A percentile compares a stretch with the other conserved stretches of the same genome.
Evolutionary conservation across 92 coral and sea anemone species (phyloP).

Genomic region (Muricea muricata): DNA sequence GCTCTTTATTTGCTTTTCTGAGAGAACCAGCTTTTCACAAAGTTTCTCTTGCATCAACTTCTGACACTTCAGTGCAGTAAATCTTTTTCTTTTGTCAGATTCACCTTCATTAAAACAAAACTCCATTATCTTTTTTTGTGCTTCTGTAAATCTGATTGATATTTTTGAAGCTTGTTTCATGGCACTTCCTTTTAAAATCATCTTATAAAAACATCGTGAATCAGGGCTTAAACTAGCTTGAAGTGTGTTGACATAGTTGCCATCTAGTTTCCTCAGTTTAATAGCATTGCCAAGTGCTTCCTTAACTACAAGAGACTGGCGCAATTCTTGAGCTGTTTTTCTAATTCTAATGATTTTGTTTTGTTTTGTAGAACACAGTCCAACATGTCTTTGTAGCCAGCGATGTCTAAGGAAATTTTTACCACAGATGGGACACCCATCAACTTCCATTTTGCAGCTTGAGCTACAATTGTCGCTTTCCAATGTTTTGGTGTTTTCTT

Average conservation of each 20-base stretch:
- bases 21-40: constrained; percentile 32
- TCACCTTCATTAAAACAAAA: constrained; percentile 46
- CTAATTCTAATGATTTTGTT: neutral
- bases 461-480: neutral
- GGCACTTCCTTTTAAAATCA: constrained; percentile 51
- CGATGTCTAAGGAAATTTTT: neutral
- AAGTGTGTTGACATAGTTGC: neutral
- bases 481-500: neutral
- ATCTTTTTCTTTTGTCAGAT: constrained; percentile 33
- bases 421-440: neutral
- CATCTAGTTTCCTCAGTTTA: neutral
- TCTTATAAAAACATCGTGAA: neutral
- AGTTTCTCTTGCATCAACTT: constrained; percentile 47
- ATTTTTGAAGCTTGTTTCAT: constrained; percentile 17
- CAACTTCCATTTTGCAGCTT: neutral
- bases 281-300: neutral
- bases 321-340: neutral
- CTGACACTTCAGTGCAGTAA: constrained; percentile 44
- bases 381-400: neutral
- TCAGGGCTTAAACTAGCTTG: neutral
- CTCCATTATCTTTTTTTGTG: constrained; percentile 54
- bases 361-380: neutral
- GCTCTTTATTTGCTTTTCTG: constrained; percentile 35
- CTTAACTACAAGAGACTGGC: neutral
- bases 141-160: constrained; percentile 44